Evolutionary conservation across 2,797 vertebrate genomes (phyloP).

Genomic region (Pelobates cultripes): DNA sequence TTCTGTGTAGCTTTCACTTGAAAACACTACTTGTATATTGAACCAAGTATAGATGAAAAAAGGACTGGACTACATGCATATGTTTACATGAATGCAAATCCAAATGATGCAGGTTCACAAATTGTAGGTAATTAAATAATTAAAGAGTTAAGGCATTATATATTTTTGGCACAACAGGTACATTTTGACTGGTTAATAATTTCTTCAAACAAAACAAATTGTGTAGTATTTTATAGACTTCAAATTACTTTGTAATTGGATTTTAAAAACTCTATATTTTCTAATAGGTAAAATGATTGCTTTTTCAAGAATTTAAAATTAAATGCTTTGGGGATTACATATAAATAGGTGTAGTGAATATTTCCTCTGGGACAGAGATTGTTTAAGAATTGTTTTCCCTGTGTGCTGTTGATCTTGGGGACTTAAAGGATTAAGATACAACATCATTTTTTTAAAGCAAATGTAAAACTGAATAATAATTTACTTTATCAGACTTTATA

Average conservation of each 20-base stretch:
- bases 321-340: not conserved
- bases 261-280: not conserved
- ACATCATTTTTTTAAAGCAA: not conserved
- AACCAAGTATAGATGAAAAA: too few species aligned
- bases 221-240: not conserved
- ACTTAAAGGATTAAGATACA: not conserved
- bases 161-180: too few species aligned
- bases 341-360: not conserved
- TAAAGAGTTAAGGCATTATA: too few species aligned
- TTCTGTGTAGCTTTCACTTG: too few species aligned
- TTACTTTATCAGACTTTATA: not conserved
- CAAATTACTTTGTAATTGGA: not conserved
- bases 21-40: too few species aligned
- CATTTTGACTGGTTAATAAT: too few species aligned
- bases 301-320: not conserved
- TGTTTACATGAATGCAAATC: too few species aligned
- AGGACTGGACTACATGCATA: too few species aligned
- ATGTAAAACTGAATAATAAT: not conserved
- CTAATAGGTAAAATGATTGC: not conserved
- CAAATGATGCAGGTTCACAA: too few species aligned
- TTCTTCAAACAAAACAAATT: not conserved
- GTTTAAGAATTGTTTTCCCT: not conserved
- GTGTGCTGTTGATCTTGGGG: not conserved
- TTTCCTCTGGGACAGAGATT: not conserved
- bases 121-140: too few species aligned